Base-by-base conservation (phyloP, 2,797 vertebrate genomes). In the Mus minutoides region DNA sequence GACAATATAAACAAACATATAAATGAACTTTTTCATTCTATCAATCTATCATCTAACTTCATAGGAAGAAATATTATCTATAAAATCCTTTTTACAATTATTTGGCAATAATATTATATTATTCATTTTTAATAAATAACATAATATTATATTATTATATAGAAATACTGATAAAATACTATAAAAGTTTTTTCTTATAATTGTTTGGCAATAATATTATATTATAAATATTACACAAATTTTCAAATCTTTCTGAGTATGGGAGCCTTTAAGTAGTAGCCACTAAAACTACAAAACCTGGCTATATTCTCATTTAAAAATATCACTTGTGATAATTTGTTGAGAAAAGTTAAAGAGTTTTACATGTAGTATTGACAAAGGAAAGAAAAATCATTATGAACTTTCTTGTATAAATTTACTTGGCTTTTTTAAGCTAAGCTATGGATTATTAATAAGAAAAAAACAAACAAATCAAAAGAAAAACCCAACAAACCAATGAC, bases 1-100 rank as follows among this genome's bases (percentile, higher is more conserved):
- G 69, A 49, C 16, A 43, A 75, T 94, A 77, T 69, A 62, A 95
- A 82, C 13, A 88, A 87, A 34, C 73, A 91, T 94, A 77, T 71
- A n/a, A 91, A 80, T 92, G 21, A 64, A 3, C 69, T 60, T 43
- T 80, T 82, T 80, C 52, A 82, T 60, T 60, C 24, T 58, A 14
- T 82, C 24, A 14, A 2, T 58, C 6, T 58, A 80, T 37, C 12
- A 16, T 76, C 13, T 76, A 76, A 46, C 8, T 17, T 78, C 1
- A 82, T 40, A n/a, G 49, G 24, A 88, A 88, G n/a, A 6, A 40
- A 62, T 79, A 12, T 7, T 91, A 6, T 52, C 10, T 77, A 6
- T 87, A 43, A 34, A 64, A 85, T 9, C 82, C 52, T 64, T 93
- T 89, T 19, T 92, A 11, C 0, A 88, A 90, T 80, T 17, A 90